These are phyloP conservation scores for Coilia nasus DNA, from an alignment of 2,797 vertebrate species.

Conservation along the genomic window DNA sequence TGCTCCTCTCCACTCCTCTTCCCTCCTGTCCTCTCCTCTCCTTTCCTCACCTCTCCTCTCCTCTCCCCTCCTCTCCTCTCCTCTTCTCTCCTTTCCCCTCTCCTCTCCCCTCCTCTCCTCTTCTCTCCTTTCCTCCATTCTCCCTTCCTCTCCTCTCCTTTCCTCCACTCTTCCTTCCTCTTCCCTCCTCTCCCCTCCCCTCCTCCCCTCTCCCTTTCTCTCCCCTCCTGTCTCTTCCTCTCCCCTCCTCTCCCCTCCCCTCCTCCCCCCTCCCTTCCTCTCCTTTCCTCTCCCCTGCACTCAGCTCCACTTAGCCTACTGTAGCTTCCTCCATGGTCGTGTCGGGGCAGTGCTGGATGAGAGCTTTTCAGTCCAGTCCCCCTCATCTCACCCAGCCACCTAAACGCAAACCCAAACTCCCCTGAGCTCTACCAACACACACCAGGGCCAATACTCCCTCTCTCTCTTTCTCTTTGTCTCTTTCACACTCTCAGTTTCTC, in stretches of 20 bases:
- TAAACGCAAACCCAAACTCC: neutral
- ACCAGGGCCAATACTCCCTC: neutral
- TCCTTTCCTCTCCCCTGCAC: no score
- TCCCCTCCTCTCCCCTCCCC: no score
- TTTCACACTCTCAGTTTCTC: neutral
- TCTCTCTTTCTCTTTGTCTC: neutral
- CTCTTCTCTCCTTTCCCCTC: neutral
- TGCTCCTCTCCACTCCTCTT: neutral
- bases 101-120: neutral
- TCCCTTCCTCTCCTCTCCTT: no score
- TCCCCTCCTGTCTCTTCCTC: no score
- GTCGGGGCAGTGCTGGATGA: neutral
- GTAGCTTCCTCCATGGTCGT: neutral
- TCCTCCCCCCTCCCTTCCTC: no score
- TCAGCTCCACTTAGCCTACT: neutral
- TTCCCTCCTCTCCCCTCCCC: no score
- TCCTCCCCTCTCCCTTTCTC: no score
- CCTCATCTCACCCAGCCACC: neutral
- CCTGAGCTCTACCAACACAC: neutral
- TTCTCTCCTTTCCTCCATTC: neutral
- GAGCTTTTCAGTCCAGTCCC: neutral
- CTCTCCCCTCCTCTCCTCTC: neutral
- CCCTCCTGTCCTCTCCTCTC: neutral
- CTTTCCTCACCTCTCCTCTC: neutral
- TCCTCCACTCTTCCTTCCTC: no score